Conservation (phyloP, 2,888 invertebrate genomes). For the Sialis fuliginosa region DNA sequence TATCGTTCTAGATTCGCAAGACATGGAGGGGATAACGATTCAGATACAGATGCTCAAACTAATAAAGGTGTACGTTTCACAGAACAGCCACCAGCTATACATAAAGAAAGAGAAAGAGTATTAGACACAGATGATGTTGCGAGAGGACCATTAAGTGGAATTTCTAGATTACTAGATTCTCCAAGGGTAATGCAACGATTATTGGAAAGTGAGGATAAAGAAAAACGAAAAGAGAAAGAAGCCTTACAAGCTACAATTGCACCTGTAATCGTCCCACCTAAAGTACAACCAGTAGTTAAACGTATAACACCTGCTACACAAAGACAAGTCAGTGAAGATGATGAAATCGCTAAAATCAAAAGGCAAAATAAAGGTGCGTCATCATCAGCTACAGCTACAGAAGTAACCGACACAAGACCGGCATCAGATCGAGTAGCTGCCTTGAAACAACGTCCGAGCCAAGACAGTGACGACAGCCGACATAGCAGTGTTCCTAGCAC, state of each 20-base stretch:
- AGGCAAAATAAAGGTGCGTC: slow-evolving; percentile 65
- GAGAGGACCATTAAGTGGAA: slow-evolving; percentile 71
- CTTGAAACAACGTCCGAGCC: slow-evolving; percentile 23
- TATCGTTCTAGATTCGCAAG: slow-evolving; percentile 45
- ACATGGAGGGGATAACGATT: slow-evolving; percentile 51
- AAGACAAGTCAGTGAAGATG: slow-evolving; percentile 74
- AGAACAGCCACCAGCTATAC: slow-evolving; percentile 27
- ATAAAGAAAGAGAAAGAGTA: slow-evolving; percentile 50
- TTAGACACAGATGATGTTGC: slow-evolving; percentile 82
- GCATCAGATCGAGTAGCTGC: slow-evolving; percentile 29
- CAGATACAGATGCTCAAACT: slow-evolving; percentile 47
- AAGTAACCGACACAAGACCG: slow-evolving; percentile 34
- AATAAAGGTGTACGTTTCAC: slow-evolving; percentile 47
- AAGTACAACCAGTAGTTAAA: slow-evolving; percentile 32
- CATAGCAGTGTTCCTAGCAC: slow-evolving; percentile 37
- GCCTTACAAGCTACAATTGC: too few species aligned
- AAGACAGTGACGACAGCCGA: slow-evolving; percentile 33
- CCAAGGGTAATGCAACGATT: slow-evolving; percentile 78
- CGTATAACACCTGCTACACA: slow-evolving; percentile 38
- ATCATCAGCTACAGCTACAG: slow-evolving; percentile 26
- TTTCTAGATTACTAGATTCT: slow-evolving; percentile 72
- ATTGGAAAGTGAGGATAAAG: slow-evolving; percentile 45
- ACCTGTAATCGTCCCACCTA: slow-evolving; percentile 29
- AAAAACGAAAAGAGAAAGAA: slow-evolving; percentile 62
- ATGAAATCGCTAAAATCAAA: slow-evolving; percentile 75